A percentile compares a stretch with the other conserved stretches of the same genome.
These are phyloP conservation scores for Sebastolobus altivelis DNA, from an alignment of 2,797 vertebrate genomes.

Conservation along the genomic window DNA sequence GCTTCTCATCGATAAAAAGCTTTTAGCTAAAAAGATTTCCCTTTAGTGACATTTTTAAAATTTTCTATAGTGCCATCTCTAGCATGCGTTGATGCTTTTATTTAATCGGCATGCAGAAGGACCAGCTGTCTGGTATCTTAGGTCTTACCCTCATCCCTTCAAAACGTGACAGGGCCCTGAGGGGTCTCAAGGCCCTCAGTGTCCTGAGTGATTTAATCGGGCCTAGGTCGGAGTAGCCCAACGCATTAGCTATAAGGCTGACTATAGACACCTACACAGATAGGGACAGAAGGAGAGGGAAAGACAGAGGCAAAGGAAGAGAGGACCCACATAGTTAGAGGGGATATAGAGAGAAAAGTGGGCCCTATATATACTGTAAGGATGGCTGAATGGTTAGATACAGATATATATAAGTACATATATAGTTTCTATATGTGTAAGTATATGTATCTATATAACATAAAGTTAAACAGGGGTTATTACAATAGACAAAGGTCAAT, in stretches of 20 bases:
- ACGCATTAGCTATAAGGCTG: slow-evolving; percentile 99
- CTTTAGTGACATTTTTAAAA: slow-evolving; percentile 76
- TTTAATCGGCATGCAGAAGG: slow-evolving; percentile 95
- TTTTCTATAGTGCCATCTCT: slow-evolving; percentile 79
- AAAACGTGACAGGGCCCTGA: slow-evolving; percentile 99
- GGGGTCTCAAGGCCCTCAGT: slow-evolving; percentile 99
- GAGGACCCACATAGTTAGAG: slow-evolving; percentile 81
- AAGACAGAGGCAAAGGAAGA: slow-evolving; percentile 83
- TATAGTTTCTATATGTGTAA: slow-evolving; percentile 65
- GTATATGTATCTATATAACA: slow-evolving; percentile 75
- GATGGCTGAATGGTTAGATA: slow-evolving; percentile 78
- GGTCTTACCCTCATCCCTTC: slow-evolving; percentile 99
- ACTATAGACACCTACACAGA: slow-evolving; percentile 99
- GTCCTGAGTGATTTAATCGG: slow-evolving; percentile 99
- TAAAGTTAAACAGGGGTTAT: slow-evolving; percentile 74
- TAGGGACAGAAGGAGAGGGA: slow-evolving; percentile 91
- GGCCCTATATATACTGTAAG: slow-evolving; percentile 85
- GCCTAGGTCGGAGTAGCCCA: slow-evolving; percentile 99
- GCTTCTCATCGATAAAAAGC: slow-evolving; percentile 61
- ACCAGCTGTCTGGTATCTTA: slow-evolving; percentile 86
- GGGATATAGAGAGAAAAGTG: slow-evolving; percentile 77
- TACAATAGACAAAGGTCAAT: slow-evolving; percentile 71
- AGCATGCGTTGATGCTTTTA: slow-evolving; percentile 81
- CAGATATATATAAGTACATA: slow-evolving; percentile 76
- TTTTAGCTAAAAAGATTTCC: slow-evolving; percentile 37